phyloP scores from a whole-genome alignment of 1,140 invertebrate genomes.

The Reticulitermes speratus region DNA sequence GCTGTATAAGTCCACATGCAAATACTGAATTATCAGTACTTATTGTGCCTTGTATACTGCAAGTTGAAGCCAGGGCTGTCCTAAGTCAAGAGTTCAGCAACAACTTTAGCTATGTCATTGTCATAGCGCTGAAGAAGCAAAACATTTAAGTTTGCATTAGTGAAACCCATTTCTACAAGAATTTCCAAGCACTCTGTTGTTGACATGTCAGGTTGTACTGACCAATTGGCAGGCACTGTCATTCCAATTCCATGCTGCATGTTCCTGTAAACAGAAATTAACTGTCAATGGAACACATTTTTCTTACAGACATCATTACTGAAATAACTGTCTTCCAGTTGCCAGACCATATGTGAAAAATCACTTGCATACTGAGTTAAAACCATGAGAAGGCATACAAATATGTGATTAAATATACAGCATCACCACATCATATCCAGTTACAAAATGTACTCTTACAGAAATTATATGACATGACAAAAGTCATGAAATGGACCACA shows the following conservation, averaged over 20 bases:
- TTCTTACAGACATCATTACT: no score
- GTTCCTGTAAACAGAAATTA: not conserved
- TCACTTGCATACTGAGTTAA: no score
- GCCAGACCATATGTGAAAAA: no score
- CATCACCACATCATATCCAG: no score
- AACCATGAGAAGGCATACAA: no score
- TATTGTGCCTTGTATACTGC: not conserved
- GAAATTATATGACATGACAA: no score
- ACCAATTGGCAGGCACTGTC: not conserved
- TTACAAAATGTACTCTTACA: no score
- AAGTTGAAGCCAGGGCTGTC: not conserved
- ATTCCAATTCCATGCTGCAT: slow-evolving; percentile 22
- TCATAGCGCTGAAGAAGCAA: slow-evolving; percentile 26
- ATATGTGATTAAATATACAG: no score
- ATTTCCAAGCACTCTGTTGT: slow-evolving; percentile 24
- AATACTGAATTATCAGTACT: not conserved
- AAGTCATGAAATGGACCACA: no score
- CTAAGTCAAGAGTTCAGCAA: slow-evolving; percentile 22
- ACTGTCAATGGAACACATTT: no score
- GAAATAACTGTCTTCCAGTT: no score
- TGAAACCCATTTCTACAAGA: slow-evolving; percentile 31
- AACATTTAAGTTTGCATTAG: slow-evolving; percentile 25
- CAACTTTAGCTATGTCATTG: slow-evolving; percentile 27
- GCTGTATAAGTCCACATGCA: not conserved
- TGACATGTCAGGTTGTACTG: not conserved